Percentiles rank a stretch among this genome's conserved stretches.
Evolutionary conservation across 1,140 invertebrate species (phyloP).

Genomic region (Aphaenogaster floridana): DNA sequence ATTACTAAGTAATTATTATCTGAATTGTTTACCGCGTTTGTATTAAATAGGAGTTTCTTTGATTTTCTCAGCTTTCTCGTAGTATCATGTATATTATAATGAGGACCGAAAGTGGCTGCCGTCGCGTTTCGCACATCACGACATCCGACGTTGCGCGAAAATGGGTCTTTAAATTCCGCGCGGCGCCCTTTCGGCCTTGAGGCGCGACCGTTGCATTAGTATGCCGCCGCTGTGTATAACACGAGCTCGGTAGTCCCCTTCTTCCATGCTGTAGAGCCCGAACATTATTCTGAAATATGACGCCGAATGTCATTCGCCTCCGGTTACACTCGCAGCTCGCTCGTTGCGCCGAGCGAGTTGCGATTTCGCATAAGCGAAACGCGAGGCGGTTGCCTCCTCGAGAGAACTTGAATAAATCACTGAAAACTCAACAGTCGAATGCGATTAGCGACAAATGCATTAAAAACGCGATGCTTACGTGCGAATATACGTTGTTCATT

Average conservation of each 20-base stretch:
- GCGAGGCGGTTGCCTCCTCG: background rate
- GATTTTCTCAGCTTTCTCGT: background rate
- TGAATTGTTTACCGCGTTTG: background rate
- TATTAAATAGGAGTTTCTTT: background rate
- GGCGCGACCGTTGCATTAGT: slow-evolving; percentile 65
- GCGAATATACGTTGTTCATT: background rate
- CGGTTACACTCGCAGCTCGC: slow-evolving; percentile 73
- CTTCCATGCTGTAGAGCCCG: slow-evolving; percentile 67
- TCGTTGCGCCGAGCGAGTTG: slow-evolving; percentile 69
- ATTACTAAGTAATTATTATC: background rate
- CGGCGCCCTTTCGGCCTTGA: slow-evolving; percentile 43
- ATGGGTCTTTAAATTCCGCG: slow-evolving; percentile 44
- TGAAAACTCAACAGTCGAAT: background rate
- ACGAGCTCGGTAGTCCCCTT: slow-evolving; percentile 48
- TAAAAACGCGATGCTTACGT: background rate
- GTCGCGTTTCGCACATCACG: background rate
- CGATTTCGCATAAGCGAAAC: slow-evolving; percentile 67
- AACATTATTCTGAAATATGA: slow-evolving; percentile 82
- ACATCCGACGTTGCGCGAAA: slow-evolving; percentile 2
- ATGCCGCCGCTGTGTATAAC: slow-evolving; percentile 70
- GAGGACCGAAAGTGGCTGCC: background rate
- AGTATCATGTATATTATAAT: background rate
- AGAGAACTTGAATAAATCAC: slow-evolving; percentile 39
- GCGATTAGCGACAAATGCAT: background rate
- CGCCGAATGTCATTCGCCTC: slow-evolving; percentile 79